Percentiles rank a stretch among this genome's conserved stretches.
Conservation (phyloP, 2,113 vertebrate genomes). For the Fulmarus glacialis region DNA sequence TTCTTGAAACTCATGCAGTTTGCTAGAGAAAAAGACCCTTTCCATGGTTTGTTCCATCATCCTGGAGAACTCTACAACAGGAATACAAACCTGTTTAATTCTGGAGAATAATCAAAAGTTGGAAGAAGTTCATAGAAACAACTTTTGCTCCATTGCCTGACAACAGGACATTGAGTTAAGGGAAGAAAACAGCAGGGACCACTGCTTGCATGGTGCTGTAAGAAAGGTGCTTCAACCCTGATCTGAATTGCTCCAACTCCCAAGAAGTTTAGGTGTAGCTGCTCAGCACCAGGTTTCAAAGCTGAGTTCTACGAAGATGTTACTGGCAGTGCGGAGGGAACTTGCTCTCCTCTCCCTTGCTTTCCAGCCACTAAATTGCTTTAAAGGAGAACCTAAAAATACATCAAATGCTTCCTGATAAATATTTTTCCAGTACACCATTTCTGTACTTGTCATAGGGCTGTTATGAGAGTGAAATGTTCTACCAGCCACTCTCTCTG, state of each 20-base stretch:
- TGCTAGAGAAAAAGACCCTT: not conserved
- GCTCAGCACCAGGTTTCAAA: not conserved
- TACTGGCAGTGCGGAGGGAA: not conserved
- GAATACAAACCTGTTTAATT: not conserved
- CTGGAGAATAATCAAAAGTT: not conserved
- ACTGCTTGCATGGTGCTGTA: not conserved
- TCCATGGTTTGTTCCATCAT: not conserved
- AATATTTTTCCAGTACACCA: slow-evolving; percentile 25
- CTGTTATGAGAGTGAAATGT: not conserved
- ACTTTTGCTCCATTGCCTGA: not conserved
- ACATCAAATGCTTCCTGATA: slow-evolving; percentile 20
- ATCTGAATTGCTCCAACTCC: not conserved
- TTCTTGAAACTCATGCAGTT: not conserved
- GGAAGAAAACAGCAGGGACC: not conserved
- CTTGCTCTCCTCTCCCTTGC: not conserved
- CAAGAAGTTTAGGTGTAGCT: not conserved
- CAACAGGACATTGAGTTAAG: not conserved
- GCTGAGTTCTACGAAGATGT: not conserved
- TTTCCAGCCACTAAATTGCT: not conserved
- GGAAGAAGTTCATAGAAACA: not conserved
- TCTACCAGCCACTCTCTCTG: not conserved
- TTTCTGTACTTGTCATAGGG: not conserved
- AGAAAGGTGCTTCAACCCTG: not conserved
- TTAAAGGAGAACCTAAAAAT: slow-evolving; percentile 41
- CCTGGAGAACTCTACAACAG: not conserved